Evolutionary conservation across 2,888 invertebrate genomes (phyloP).

Genomic region (Lasius platythorax): DNA sequence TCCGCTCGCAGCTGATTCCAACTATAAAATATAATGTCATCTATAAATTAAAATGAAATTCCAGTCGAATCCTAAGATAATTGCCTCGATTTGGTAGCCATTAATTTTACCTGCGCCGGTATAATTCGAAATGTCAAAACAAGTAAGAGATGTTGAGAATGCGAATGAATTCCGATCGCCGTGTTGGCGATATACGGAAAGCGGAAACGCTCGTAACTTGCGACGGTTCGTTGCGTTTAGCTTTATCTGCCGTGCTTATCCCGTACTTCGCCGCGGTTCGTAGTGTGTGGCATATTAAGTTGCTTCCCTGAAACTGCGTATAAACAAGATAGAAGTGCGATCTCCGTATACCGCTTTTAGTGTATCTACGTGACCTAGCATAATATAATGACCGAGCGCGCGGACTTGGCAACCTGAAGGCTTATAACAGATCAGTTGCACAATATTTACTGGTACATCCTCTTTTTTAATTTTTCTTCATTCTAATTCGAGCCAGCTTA

Average conservation of each 20-base stretch:
- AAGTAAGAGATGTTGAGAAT: conserved; percentile 8
- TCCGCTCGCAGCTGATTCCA: conserved; percentile 57
- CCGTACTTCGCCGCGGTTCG: conserved; percentile 19
- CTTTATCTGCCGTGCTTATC: conserved; percentile 41
- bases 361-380: conserved; percentile 42
- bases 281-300: conserved; percentile 52
- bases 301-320: conserved; percentile 42
- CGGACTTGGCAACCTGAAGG: neutral
- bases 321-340: conserved; percentile 49
- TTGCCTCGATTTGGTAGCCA: conserved; percentile 80
- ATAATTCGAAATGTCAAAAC: conserved; percentile 25
- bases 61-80: conserved; percentile 75
- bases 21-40: conserved; percentile 78
- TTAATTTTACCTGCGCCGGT: conserved; percentile 76
- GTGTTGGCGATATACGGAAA: conserved; percentile 32
- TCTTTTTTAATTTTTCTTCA: neutral
- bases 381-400: conserved; percentile 27
- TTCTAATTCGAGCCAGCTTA: neutral
- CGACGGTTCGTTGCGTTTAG: conserved; percentile 46
- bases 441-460: neutral
- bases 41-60: conserved; percentile 59
- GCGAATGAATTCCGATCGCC: conserved; percentile 34
- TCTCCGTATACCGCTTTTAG: conserved; percentile 31
- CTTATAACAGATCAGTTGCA: conserved; percentile 20
- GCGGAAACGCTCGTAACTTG: conserved; percentile 43